Percentiles rank a stretch among this genome's conserved stretches.
These are phyloP conservation scores for Drosophila rellima DNA, from an alignment of 2,888 invertebrate genomes.

Conservation along the genomic window DNA sequence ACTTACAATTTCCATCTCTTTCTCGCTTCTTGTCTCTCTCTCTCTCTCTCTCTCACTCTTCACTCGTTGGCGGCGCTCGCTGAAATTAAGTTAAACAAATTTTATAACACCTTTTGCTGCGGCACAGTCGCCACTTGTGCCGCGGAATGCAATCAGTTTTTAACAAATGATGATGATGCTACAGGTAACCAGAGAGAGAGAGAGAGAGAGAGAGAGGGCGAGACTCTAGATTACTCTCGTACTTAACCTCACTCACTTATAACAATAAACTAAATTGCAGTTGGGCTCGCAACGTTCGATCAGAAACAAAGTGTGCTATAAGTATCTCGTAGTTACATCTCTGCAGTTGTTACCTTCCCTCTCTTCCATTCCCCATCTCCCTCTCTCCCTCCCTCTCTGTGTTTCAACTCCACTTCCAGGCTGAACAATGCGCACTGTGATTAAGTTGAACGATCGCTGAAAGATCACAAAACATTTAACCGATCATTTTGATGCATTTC, in stretches of 20 bases:
- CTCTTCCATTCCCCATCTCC: not conserved
- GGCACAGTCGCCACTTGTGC: slow-evolving; percentile 57
- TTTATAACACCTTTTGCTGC: slow-evolving; percentile 83
- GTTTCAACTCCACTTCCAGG: slow-evolving; percentile 16
- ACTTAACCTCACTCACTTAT: slow-evolving; percentile 83
- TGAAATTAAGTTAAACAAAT: slow-evolving; percentile 84
- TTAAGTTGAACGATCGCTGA: slow-evolving; percentile 77
- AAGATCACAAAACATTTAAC: slow-evolving; percentile 79
- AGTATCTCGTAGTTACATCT: slow-evolving; percentile 68
- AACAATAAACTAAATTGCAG: slow-evolving; percentile 84
- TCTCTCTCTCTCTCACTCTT: no score
- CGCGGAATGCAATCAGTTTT: slow-evolving; percentile 77
- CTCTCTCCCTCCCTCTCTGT: slow-evolving; percentile 7
- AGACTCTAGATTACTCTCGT: slow-evolving; percentile 69
- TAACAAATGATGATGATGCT: slow-evolving; percentile 82
- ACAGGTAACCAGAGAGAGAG: slow-evolving; percentile 29
- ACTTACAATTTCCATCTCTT: slow-evolving; percentile 5
- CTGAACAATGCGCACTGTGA: slow-evolving; percentile 75
- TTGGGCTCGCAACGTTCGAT: slow-evolving; percentile 50
- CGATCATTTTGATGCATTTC: slow-evolving; percentile 69
- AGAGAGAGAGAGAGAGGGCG: slow-evolving; percentile 6
- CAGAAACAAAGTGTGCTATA: slow-evolving; percentile 75
- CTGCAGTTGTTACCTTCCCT: slow-evolving; percentile 63
- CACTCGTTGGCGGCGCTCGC: slow-evolving; percentile 65
- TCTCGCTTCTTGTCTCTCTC: not conserved